phyloP scores from a whole-genome alignment of 2,888 invertebrate species.

The Priocnemis perturbator region DNA sequence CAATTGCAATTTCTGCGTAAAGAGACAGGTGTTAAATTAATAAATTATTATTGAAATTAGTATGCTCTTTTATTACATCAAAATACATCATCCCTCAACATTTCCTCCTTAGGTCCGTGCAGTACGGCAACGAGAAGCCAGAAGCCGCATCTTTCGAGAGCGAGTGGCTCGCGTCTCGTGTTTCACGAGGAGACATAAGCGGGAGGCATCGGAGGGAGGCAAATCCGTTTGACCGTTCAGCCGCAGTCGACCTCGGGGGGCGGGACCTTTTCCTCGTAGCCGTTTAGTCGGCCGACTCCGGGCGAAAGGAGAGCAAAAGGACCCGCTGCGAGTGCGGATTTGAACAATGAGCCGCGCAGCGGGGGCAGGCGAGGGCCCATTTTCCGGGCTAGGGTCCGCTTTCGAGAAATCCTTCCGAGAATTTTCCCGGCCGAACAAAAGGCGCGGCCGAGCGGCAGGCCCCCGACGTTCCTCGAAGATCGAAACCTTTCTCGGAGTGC shows the following conservation, averaged over 20 bases:
- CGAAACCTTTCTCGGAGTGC: slow-evolving; percentile 32
- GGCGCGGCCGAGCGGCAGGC: slow-evolving; percentile 2
- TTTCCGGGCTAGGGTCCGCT: slow-evolving; percentile 28
- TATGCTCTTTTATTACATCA: too few species aligned
- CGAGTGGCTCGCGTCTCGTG: neutral
- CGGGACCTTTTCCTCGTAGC: slow-evolving; percentile 15
- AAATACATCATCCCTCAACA: too few species aligned
- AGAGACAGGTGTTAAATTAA: too few species aligned
- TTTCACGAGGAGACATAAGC: neutral
- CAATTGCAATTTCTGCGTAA: too few species aligned
- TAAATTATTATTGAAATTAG: too few species aligned
- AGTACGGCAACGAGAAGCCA: too few species aligned
- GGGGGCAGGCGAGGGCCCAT: slow-evolving; percentile 46
- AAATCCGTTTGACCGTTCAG: slow-evolving; percentile 29
- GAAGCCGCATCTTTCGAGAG: too few species aligned
- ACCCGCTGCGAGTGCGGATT: slow-evolving; percentile 52
- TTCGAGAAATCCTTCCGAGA: slow-evolving; percentile 69
- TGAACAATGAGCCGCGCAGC: slow-evolving; percentile 62
- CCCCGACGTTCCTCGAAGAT: slow-evolving; percentile 33
- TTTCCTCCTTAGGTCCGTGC: too few species aligned
- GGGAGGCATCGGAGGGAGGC: neutral
- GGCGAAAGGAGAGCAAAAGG: slow-evolving; percentile 22
- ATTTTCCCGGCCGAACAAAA: slow-evolving; percentile 61
- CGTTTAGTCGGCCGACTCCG: slow-evolving; percentile 25
- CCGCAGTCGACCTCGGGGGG: neutral